A percentile compares a stretch with the other conserved stretches of the same genome.
Conservation (phyloP, 1,140 invertebrate species). For the Bradysia coprophila region DNA sequence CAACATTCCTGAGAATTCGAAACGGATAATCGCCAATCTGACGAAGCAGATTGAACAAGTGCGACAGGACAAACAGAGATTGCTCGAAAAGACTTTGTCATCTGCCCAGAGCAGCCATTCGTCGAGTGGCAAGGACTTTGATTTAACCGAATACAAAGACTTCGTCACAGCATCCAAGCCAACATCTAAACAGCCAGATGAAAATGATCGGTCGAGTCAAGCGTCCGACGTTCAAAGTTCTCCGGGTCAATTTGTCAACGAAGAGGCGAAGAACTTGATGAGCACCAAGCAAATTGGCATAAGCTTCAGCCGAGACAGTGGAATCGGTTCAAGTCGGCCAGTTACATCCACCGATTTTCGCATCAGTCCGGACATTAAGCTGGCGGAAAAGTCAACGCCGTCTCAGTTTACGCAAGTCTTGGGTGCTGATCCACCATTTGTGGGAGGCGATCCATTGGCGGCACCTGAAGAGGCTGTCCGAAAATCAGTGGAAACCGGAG, state of each 20-base stretch:
- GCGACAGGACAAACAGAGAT: conserved; percentile 18
- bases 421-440: no score
- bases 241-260: neutral
- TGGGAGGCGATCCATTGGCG: neutral
- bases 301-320: conserved; percentile 19
- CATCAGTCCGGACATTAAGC: conserved; percentile 3
- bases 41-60: conserved; percentile 18
- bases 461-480: neutral
- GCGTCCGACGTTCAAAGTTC: neutral
- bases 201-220: neutral
- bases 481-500: neutral
- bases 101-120: conserved; percentile 19
- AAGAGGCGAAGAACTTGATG: neutral
- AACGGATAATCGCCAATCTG: no score
- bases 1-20: no score
- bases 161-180: conserved; percentile 3
- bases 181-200: neutral
- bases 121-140: conserved; percentile 6
- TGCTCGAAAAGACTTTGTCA: conserved; percentile 19
- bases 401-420: no score
- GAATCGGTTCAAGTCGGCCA: conserved; percentile 16
- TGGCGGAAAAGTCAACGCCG: neutral
- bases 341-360: conserved; percentile 12
- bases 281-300: neutral
- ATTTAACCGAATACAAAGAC: conserved; percentile 19